Evolutionary conservation across 1,140 invertebrate species (phyloP).

Genomic region (Mercenaria mercenaria): DNA sequence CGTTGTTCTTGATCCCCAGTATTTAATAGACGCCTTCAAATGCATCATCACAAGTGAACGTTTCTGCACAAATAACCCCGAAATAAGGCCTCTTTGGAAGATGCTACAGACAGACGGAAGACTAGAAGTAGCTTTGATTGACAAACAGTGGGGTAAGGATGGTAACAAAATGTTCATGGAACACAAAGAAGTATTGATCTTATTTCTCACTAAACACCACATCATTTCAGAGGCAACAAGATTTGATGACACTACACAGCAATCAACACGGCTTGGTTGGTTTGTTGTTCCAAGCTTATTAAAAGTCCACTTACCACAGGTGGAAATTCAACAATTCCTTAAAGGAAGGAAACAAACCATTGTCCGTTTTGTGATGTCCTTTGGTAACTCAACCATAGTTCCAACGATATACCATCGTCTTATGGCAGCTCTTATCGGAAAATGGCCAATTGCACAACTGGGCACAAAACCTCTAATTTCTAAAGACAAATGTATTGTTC

Average conservation of each 20-base stretch:
- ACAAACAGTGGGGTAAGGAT: conserved; percentile 29
- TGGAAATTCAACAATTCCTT: not conserved
- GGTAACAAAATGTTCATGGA: not conserved
- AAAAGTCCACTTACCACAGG: not conserved
- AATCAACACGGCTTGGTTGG: not conserved
- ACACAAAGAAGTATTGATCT: conserved; percentile 33
- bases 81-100: not conserved
- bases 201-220: conserved; percentile 47
- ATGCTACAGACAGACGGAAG: not conserved
- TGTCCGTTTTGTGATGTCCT: not conserved
- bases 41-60: conserved; percentile 23
- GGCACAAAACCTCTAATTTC: not conserved
- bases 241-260: not conserved
- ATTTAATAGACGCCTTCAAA: conserved; percentile 55
- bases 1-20: conserved; percentile 48
- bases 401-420: not conserved
- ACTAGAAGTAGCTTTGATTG: conserved; percentile 14
- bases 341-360: not conserved
- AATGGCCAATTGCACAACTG: not conserved
- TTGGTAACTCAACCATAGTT: not conserved
- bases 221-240: conserved; percentile 43
- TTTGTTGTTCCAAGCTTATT: conserved; percentile 10
- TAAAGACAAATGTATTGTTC: not conserved
- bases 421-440: not conserved
- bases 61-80: conserved; percentile 10